These are phyloP conservation scores for Buceros bicornis DNA, from an alignment of 2,797 vertebrate genomes.

Conservation along the genomic window DNA sequence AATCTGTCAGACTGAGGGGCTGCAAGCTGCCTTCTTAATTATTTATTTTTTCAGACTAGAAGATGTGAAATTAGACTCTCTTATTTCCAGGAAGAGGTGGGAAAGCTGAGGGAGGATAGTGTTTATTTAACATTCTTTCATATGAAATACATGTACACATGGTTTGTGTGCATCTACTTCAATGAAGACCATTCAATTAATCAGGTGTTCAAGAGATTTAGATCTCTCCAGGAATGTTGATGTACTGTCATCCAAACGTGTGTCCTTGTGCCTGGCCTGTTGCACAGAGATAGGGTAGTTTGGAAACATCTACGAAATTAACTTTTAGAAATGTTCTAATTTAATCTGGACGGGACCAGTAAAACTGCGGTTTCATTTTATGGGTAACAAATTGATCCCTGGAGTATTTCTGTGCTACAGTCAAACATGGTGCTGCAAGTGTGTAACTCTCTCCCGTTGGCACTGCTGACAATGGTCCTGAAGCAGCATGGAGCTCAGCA, in stretches of 20 bases:
- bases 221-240: background rate
- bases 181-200: background rate
- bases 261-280: background rate
- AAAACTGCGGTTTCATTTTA: conserved; percentile 34
- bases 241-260: background rate
- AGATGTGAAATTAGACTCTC: conserved; percentile 14
- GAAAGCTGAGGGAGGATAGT: background rate
- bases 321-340: conserved; percentile 1
- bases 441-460: background rate
- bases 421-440: background rate
- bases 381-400: conserved; percentile 38
- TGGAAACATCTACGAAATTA: background rate
- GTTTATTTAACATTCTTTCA: background rate
- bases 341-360: conserved; percentile 34
- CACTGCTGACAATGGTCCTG: background rate
- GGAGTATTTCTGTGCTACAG: background rate
- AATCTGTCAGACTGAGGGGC: background rate
- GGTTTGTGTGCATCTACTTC: background rate
- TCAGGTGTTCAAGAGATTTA: background rate
- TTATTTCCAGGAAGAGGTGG: background rate
- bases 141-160: rapidly evolving
- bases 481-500: background rate
- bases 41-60: conserved; percentile 14
- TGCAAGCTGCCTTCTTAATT: background rate
- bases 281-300: background rate